phyloP scores from a whole-genome alignment of 2,888 invertebrate species.

The Disparrhopalites patrizii region DNA sequence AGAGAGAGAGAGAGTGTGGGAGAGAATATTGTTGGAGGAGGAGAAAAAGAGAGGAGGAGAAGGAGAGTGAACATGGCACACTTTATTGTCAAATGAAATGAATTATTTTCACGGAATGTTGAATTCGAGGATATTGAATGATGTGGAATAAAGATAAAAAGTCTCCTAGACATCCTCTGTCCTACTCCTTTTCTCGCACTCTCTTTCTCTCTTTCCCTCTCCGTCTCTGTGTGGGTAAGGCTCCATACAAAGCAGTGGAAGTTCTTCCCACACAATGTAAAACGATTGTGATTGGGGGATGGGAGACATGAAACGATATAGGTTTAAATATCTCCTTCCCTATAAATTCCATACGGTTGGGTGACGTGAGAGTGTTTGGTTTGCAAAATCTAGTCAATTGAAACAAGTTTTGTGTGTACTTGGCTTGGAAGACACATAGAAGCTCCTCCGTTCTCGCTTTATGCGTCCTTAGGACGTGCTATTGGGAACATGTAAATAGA shows the following conservation, averaged over 20 bases:
- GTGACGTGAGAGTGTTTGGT: no score
- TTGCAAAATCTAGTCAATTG: no score
- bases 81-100: slow-evolving; percentile 16
- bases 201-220: neutral
- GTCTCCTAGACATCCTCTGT: neutral
- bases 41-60: neutral
- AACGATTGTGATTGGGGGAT: no score
- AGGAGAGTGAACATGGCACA: neutral
- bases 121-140: slow-evolving; percentile 5
- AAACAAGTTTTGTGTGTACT: no score
- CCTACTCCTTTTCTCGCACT: neutral
- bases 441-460: no score
- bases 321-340: no score
- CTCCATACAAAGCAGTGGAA: neutral
- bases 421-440: no score
- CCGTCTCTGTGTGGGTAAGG: neutral
- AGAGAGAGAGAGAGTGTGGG: neutral
- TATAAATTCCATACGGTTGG: no score
- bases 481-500: no score
- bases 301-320: no score
- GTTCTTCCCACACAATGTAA: no score
- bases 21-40: neutral
- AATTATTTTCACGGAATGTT: slow-evolving; percentile 13
- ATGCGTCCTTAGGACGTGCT: no score
- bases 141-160: neutral